Conservation (phyloP, 1,140 invertebrate species). For the Batillaria attramentaria region DNA sequence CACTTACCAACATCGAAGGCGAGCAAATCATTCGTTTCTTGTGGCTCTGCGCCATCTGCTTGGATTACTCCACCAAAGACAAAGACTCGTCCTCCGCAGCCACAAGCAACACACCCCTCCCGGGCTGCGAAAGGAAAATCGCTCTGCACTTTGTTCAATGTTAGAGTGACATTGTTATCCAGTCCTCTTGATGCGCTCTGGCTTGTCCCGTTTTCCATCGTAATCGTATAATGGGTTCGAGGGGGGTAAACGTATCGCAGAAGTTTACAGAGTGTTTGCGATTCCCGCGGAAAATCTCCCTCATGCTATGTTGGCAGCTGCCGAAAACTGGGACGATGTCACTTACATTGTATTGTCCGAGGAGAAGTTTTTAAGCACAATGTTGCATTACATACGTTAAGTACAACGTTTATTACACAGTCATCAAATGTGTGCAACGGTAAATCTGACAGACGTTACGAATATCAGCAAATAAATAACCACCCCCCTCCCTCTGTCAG, state of each 20-base stretch:
- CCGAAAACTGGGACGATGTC: too few relatives aligned
- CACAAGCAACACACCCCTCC: conserved; percentile 67
- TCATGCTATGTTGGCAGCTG: too few relatives aligned
- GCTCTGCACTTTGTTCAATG: conserved; percentile 44
- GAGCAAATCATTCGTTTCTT: conserved; percentile 63
- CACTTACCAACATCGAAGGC: conserved; percentile 57
- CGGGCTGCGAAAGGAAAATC: conserved; percentile 47
- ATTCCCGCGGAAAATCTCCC: background rate
- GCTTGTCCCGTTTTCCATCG: conserved; percentile 55
- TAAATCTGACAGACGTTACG: too few relatives aligned
- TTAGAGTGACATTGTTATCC: conserved; percentile 52
- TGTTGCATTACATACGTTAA: too few relatives aligned
- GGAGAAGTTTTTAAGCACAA: too few relatives aligned
- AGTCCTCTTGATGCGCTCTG: conserved; percentile 17
- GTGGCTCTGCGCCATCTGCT: conserved; percentile 47
- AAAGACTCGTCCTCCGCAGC: conserved; percentile 53
- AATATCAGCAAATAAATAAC: too few relatives aligned
- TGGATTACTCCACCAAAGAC: conserved; percentile 68
- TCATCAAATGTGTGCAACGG: too few relatives aligned
- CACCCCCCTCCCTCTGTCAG: too few relatives aligned
- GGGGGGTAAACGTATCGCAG: background rate
- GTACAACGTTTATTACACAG: too few relatives aligned
- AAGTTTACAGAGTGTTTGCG: background rate
- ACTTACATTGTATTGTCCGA: too few relatives aligned
- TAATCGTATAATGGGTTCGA: too few relatives aligned